phyloP scores from a whole-genome alignment of 2,797 vertebrate species.

The Zalophus californianus region DNA sequence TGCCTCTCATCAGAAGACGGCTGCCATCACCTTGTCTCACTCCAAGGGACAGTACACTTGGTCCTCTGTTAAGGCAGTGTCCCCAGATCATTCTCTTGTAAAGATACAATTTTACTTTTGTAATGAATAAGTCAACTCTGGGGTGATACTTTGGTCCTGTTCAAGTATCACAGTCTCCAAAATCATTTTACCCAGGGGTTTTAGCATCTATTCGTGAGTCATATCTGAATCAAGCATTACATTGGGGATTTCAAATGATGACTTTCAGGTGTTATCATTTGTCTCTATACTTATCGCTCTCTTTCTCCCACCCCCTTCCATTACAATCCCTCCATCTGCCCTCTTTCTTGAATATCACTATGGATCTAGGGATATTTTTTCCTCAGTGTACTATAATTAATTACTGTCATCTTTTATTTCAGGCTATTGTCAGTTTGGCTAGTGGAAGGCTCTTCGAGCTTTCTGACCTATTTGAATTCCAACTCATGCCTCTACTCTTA shows the following conservation, averaged over 20 bases:
- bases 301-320: background rate
- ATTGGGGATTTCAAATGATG: background rate
- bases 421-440: background rate
- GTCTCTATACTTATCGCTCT: background rate
- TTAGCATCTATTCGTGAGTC: background rate
- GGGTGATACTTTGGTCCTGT: background rate
- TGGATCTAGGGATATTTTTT: background rate
- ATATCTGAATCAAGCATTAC: background rate
- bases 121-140: background rate
- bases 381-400: background rate
- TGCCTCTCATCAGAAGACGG: background rate
- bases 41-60: background rate
- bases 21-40: background rate
- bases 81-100: background rate
- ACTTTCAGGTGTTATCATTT: background rate
- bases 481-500: background rate
- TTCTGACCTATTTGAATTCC: background rate
- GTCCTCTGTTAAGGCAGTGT: background rate
- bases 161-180: background rate
- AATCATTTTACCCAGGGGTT: background rate
- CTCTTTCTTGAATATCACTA: background rate
- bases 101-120: background rate
- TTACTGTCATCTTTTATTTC: background rate
- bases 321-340: background rate
- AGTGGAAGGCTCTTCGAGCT: background rate